A percentile compares a stretch with the other conserved stretches of the same genome.
These are phyloP conservation scores for Drosophila paranaensis DNA, from an alignment of 2,888 invertebrate genomes.

Conservation along the genomic window DNA sequence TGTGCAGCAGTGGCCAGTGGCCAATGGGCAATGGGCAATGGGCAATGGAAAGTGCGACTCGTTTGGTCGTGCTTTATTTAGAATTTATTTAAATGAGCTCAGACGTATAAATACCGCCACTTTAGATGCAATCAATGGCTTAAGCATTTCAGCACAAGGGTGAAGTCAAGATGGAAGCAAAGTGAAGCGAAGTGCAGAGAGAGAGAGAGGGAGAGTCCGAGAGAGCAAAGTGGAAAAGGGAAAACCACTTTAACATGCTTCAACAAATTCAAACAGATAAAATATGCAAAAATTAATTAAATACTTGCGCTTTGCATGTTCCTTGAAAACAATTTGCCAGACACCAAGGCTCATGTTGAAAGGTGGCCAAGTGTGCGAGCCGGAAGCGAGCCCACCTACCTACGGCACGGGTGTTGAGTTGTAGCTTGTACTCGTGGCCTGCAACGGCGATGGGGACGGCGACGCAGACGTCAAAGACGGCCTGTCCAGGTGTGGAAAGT, in stretches of 20 bases:
- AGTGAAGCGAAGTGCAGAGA: not conserved
- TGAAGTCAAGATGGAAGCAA: slow-evolving; percentile 62
- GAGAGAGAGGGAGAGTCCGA: too few species aligned
- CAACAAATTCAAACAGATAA: slow-evolving; percentile 82
- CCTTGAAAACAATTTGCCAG: slow-evolving; percentile 82
- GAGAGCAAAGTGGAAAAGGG: too few species aligned
- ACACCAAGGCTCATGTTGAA: slow-evolving; percentile 82
- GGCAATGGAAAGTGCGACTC: slow-evolving; percentile 31
- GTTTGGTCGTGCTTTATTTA: slow-evolving; percentile 68
- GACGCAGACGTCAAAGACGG: slow-evolving; percentile 70
- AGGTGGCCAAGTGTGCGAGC: slow-evolving; percentile 72
- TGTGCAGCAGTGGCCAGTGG: slow-evolving; percentile 31
- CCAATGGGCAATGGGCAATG: slow-evolving; percentile 1
- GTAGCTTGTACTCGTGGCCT: slow-evolving; percentile 60
- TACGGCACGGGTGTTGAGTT: slow-evolving; percentile 66
- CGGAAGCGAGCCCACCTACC: slow-evolving; percentile 57
- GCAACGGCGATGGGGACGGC: slow-evolving; percentile 39
- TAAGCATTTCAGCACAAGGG: slow-evolving; percentile 77
- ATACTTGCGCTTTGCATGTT: slow-evolving; percentile 82
- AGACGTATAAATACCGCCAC: slow-evolving; percentile 79
- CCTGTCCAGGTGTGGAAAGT: slow-evolving; percentile 80
- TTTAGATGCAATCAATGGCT: slow-evolving; percentile 80
- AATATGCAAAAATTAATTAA: slow-evolving; percentile 82
- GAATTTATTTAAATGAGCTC: slow-evolving; percentile 78
- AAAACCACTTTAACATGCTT: slow-evolving; percentile 71